These are phyloP conservation scores for Villa cingulata DNA, from an alignment of 2,888 invertebrate species.

Conservation along the genomic window DNA sequence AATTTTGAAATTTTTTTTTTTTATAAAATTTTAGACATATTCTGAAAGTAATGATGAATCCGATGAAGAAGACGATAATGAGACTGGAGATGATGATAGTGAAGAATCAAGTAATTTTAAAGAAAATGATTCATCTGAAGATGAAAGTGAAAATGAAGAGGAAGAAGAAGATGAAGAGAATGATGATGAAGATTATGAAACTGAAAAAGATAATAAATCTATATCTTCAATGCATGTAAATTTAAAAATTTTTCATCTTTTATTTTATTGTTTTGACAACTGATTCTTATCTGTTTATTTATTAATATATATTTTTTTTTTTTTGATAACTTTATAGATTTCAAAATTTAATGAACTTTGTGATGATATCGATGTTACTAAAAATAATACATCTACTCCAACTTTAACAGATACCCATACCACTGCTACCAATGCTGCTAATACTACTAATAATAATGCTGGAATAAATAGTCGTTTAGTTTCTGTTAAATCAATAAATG, in stretches of 20 bases:
- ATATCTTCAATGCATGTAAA: too few species aligned
- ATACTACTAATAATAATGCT: not conserved
- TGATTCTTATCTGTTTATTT: too few species aligned
- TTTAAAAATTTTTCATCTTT: too few species aligned
- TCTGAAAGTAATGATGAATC: not conserved
- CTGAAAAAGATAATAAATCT: too few species aligned
- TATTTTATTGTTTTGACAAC: too few species aligned
- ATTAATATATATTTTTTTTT: too few species aligned
- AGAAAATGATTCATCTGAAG: not conserved
- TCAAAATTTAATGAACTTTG: not conserved
- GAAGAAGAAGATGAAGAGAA: not conserved
- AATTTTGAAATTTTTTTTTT: not conserved
- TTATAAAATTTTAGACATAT: not conserved
- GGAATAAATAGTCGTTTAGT: not conserved
- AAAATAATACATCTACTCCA: too few species aligned
- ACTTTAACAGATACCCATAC: too few species aligned
- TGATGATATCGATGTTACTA: not conserved
- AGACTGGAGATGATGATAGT: not conserved
- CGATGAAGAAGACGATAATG: not conserved
- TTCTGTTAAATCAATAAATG: constrained; percentile 14
- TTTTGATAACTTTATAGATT: too few species aligned
- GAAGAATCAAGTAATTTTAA: not conserved
- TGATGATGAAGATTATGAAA: not conserved
- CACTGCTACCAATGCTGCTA: too few species aligned
- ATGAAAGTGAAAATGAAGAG: not conserved